Conservation (phyloP, 2,888 invertebrate species). For the Xestoiulus laeticollis region DNA sequence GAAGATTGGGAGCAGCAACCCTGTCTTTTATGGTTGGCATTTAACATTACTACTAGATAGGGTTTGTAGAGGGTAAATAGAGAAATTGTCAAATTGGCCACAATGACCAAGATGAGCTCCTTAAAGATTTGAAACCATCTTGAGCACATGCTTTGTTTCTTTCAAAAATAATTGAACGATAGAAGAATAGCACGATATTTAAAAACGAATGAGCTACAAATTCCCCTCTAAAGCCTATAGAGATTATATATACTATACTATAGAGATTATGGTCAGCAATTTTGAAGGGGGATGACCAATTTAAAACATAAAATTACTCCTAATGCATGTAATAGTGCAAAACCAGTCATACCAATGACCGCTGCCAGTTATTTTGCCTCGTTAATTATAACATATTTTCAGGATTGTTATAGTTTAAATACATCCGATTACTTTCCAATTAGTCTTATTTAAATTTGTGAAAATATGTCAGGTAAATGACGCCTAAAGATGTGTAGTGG, state of each 20-base stretch:
- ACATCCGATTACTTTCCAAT: not conserved
- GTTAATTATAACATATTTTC: not conserved
- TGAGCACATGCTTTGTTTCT: not conserved
- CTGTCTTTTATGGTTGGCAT: not conserved
- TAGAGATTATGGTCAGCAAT: not conserved
- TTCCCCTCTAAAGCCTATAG: too few species aligned
- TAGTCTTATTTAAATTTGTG: not conserved
- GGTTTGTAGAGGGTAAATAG: not conserved
- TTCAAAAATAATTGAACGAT: too few species aligned
- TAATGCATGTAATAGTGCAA: not conserved
- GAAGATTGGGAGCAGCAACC: constrained; percentile 16
- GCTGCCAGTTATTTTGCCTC: not conserved
- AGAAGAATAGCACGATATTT: too few species aligned
- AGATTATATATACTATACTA: too few species aligned
- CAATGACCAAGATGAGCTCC: not conserved
- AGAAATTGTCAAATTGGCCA: not conserved
- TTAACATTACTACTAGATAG: constrained; percentile 1
- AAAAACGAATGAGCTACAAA: too few species aligned
- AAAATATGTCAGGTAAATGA: not conserved
- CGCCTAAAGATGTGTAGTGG: not conserved
- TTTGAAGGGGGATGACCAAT: not conserved
- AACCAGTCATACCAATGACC: not conserved
- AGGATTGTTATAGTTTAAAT: not conserved
- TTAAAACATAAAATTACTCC: not conserved
- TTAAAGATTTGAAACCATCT: not conserved